These are phyloP conservation scores for Lucinisca nassula DNA, from an alignment of 2,888 invertebrate species.

Conservation along the genomic window DNA sequence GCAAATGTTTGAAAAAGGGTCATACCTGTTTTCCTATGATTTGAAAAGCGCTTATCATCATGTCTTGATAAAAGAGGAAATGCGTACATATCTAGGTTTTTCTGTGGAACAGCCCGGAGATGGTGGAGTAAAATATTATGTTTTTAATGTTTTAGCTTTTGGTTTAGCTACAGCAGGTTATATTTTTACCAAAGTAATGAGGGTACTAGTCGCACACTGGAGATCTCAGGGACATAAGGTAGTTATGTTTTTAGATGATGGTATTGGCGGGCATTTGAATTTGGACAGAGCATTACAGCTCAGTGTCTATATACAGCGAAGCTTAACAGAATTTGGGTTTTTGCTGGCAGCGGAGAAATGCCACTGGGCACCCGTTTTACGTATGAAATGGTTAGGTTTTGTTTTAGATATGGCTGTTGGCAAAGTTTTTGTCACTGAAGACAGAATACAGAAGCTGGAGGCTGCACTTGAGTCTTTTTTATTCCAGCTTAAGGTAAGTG, in stretches of 20 bases:
- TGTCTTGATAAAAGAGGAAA: not conserved
- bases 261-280: not conserved
- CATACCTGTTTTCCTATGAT: not conserved
- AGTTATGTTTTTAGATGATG: not conserved
- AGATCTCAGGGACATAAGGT: not conserved
- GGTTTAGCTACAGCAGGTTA: not conserved
- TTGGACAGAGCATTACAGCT: not conserved
- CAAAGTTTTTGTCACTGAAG: no score
- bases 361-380: not conserved
- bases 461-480: no score
- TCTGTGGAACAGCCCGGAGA: no score
- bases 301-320: not conserved
- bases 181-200: not conserved
- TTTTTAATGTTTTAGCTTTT: not conserved
- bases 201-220: not conserved
- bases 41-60: not conserved
- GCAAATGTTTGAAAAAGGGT: not conserved
- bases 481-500: not conserved
- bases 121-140: not conserved
- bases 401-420: no score
- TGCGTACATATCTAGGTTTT: not conserved
- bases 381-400: not conserved
- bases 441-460: not conserved
- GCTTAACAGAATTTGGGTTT: not conserved
- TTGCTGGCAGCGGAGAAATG: not conserved